Conservation (phyloP, 2,113 vertebrate genomes). For the Benitochromis conjunctus region DNA sequence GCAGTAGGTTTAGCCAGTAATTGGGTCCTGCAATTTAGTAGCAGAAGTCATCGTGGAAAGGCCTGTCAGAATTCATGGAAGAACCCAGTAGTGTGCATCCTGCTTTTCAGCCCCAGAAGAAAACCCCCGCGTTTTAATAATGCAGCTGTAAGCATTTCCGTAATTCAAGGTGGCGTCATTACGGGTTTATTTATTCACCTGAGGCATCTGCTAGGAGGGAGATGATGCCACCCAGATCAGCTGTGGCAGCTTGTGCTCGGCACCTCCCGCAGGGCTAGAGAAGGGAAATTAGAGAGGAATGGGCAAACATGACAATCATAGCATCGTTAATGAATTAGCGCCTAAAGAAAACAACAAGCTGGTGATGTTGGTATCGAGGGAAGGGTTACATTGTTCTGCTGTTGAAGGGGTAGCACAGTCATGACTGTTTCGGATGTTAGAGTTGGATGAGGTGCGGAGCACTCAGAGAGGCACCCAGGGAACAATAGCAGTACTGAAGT, state of each 20-base stretch:
- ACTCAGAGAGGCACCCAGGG: not conserved
- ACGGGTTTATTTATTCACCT: slow-evolving; percentile 71
- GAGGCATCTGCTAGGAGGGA: slow-evolving; percentile 38
- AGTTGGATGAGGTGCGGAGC: not conserved
- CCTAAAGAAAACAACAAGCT: slow-evolving; percentile 48
- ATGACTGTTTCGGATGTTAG: not conserved
- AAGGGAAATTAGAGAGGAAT: slow-evolving; percentile 63
- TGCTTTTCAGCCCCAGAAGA: slow-evolving; percentile 24
- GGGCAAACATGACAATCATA: slow-evolving; percentile 69
- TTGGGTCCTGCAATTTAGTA: slow-evolving; percentile 64
- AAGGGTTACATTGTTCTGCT: slow-evolving; percentile 12
- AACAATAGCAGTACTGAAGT: not conserved
- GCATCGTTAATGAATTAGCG: slow-evolving; percentile 61
- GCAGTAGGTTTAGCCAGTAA: slow-evolving; percentile 68
- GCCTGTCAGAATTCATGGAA: slow-evolving; percentile 62
- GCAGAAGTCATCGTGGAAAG: slow-evolving; percentile 54
- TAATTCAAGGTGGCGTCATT: slow-evolving; percentile 73
- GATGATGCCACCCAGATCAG: slow-evolving; percentile 57
- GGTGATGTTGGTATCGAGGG: not conserved
- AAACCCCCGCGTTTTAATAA: slow-evolving; percentile 64
- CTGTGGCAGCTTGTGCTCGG: slow-evolving; percentile 57
- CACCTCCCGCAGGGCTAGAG: slow-evolving; percentile 55
- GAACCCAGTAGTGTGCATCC: slow-evolving; percentile 15
- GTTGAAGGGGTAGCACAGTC: not conserved
- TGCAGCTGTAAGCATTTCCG: slow-evolving; percentile 67